Evolutionary conservation across 1,140 invertebrate species (phyloP).

Genomic region (Aphelinus atriplicis): DNA sequence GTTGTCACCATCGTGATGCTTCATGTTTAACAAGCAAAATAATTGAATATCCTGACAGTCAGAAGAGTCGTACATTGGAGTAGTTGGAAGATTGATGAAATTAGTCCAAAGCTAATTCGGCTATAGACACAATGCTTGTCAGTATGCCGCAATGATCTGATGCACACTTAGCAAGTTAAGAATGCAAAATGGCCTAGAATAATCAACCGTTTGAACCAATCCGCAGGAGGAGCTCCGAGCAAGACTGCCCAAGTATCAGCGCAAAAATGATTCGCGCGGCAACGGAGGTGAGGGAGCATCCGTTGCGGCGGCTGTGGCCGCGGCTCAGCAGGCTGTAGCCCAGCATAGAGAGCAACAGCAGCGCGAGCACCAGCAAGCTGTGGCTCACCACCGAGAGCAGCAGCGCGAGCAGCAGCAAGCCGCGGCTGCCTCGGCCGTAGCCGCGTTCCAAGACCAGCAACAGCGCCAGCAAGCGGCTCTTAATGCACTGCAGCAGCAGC

Average conservation of each 20-base stretch:
- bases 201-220: background rate
- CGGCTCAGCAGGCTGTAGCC: slow-evolving; percentile 46
- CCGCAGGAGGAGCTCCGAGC: slow-evolving; percentile 85
- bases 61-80: too few species aligned
- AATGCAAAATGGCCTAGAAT: too few species aligned
- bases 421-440: slow-evolving; percentile 55
- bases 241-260: slow-evolving; percentile 78
- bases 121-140: too few species aligned
- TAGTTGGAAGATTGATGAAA: too few species aligned
- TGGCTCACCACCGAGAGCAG: slow-evolving; percentile 52
- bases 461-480: slow-evolving; percentile 62
- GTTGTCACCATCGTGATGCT: too few species aligned
- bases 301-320: slow-evolving; percentile 65
- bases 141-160: too few species aligned
- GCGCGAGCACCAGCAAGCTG: slow-evolving; percentile 50
- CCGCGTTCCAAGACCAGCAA: slow-evolving; percentile 63
- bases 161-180: too few species aligned
- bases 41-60: too few species aligned
- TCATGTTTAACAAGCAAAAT: too few species aligned
- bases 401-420: slow-evolving; percentile 54
- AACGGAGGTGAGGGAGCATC: too few species aligned
- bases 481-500: slow-evolving; percentile 52
- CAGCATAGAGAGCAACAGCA: slow-evolving; percentile 45
- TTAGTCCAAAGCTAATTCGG: too few species aligned
- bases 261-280: slow-evolving; percentile 12